Percentiles rank a stretch among this genome's conserved stretches.
Evolutionary conservation across 2,113 vertebrate species (phyloP).

Genomic region (Upupa epops): DNA sequence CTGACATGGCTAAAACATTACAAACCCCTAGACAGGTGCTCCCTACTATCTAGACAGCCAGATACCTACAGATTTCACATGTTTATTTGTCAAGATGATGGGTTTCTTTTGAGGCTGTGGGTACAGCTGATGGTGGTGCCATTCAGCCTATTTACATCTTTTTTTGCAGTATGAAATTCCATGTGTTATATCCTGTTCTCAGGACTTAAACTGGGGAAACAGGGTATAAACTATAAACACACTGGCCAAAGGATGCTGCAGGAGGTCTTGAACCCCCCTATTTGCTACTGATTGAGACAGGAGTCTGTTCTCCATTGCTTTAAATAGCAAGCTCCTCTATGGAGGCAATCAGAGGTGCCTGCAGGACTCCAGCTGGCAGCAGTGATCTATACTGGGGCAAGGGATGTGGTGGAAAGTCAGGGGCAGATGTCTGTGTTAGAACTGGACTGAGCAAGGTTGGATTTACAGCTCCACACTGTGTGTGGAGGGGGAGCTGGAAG

Average conservation of each 20-base stretch:
- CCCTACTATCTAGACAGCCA: background rate
- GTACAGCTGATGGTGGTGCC: background rate
- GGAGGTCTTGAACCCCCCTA: fast-evolving
- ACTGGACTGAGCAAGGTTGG: fast-evolving
- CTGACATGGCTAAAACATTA: background rate
- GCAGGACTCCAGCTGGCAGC: background rate
- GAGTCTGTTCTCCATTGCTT: background rate
- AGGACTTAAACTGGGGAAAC: background rate
- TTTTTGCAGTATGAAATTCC: background rate
- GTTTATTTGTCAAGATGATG: background rate
- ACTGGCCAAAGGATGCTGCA: background rate
- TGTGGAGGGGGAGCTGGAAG: fast-evolving
- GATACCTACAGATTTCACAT: background rate
- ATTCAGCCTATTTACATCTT: background rate
- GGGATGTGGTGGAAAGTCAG: background rate
- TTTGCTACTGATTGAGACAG: background rate
- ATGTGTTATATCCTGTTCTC: background rate
- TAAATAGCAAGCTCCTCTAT: background rate
- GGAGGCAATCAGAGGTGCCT: background rate
- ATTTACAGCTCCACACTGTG: background rate
- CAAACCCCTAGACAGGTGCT: background rate
- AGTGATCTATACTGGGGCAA: background rate
- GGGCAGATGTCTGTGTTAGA: background rate
- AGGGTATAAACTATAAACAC: background rate
- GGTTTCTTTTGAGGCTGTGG: background rate